Evolutionary conservation across 2,797 vertebrate species (phyloP), one percentile per base, ranked within the genome.

Genomic region (Protosalanx chinensis): DNA sequence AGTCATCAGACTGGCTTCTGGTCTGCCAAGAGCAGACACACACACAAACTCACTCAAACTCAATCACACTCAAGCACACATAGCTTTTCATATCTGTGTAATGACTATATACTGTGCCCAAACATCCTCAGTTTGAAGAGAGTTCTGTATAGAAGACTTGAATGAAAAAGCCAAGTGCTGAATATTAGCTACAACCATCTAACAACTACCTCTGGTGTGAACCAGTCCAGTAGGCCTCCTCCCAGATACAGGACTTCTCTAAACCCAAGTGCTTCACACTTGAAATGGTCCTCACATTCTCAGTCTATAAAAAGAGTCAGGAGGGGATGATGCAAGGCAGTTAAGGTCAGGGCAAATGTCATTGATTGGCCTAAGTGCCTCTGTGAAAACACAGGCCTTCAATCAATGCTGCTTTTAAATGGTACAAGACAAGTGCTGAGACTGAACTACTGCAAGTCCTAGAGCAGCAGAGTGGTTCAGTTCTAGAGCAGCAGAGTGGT

Each of bases 331-430:
- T 29, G 81, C 0, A 77, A 78, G 83, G 79, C 81, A 75, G 85
- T 79, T 86, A 79, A 84, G 84, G 86, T 84, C 80, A 77, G 81
- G 67, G 8, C 82, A 74, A 76, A 81, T 76, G 71, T 27, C 84
- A 88, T 88, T 79, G 86, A 90, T 88, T 81, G 79, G 77, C 80
- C 82, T 85, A 87, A 90, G 87, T 87, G 86, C 85, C 84, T 67
- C 1, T 35, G 73, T 81, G 74, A 80, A 85, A 83, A 83, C 81
- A 68, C 74, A 51, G 80, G n/a, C 75, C 79, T 59, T 83, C 81
- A 83, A 87, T 90, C 87, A 83, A 86, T 87, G 86, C 68, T 0
- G 37, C 76, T 60, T 72, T 67, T 79, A 82, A 82, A 87, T 82
- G 85, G 81, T 18, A 76, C 61, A 30, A 70, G 64, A 66, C 77